These are phyloP conservation scores for Zosterops lateralis DNA, from an alignment of 2,113 vertebrate species.

Conservation along the genomic window DNA sequence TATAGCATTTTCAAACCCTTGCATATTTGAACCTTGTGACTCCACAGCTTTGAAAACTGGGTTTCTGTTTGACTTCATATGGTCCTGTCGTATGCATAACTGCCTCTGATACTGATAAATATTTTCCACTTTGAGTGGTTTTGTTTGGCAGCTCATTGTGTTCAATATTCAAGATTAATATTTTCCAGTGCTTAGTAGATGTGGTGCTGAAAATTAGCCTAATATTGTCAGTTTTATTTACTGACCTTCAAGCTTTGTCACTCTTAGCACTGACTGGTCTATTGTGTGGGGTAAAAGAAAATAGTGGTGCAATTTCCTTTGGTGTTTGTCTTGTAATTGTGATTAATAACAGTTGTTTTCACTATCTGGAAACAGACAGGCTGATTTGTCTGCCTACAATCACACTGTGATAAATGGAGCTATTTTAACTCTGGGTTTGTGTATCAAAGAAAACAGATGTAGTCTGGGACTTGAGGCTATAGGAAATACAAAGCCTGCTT, in stretches of 20 bases:
- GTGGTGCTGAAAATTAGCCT: slow-evolving; percentile 73
- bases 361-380: slow-evolving; percentile 92
- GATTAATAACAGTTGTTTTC: slow-evolving; percentile 95
- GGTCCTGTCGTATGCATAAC: background rate
- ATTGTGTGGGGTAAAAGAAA: slow-evolving; percentile 63
- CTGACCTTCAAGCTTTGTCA: slow-evolving; percentile 84
- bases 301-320: slow-evolving; percentile 84
- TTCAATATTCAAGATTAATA: background rate
- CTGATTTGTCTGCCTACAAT: slow-evolving; percentile 96
- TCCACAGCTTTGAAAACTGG: background rate
- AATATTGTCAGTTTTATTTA: slow-evolving; percentile 73
- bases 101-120: background rate
- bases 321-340: slow-evolving; percentile 93
- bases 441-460: slow-evolving; percentile 97
- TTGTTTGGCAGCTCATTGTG: background rate
- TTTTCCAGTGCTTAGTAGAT: slow-evolving; percentile 41
- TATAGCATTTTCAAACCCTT: background rate
- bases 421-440: slow-evolving; percentile 89
- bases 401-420: slow-evolving; percentile 95
- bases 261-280: slow-evolving; percentile 69
- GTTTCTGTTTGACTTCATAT: background rate
- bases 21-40: background rate
- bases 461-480: slow-evolving; percentile 87
- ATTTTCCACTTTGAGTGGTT: background rate
- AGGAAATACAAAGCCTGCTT: slow-evolving; percentile 85